A percentile compares a stretch with the other conserved stretches of the same genome.
These are phyloP conservation scores for Sylvicapra grimmia DNA, from an alignment of 2,113 vertebrate species.

Conservation along the genomic window DNA sequence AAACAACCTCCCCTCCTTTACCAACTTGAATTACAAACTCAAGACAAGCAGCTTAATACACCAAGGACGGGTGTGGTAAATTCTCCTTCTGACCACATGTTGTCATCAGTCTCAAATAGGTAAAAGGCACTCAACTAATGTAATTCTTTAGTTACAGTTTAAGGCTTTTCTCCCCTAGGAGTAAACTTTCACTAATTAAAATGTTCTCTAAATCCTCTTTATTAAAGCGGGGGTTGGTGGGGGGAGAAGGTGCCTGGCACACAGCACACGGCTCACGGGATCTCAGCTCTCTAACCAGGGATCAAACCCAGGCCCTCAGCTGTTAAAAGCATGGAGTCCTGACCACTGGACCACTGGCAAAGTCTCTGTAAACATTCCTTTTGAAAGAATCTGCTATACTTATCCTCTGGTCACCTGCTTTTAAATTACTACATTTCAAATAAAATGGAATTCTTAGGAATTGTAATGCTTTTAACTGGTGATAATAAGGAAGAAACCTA, in stretches of 20 bases:
- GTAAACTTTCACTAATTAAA: constrained; percentile 5
- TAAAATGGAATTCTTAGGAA: constrained; percentile 14
- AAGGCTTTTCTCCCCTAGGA: background rate
- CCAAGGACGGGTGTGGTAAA: background rate
- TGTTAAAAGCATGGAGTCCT: background rate
- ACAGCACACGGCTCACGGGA: background rate
- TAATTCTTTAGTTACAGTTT: constrained; percentile 42
- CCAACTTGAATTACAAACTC: background rate
- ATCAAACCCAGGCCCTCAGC: background rate
- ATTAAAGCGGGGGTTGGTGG: background rate
- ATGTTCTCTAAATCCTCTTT: background rate
- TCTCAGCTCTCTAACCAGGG: background rate
- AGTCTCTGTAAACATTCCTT: background rate
- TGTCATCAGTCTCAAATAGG: background rate
- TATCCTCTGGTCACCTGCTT: constrained; percentile 15
- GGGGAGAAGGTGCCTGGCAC: background rate
- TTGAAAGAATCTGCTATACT: background rate
- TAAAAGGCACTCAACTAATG: constrained; percentile 45
- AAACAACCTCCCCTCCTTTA: background rate
- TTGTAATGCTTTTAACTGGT: constrained; percentile 45
- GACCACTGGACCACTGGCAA: background rate
- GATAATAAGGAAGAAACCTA: constrained; percentile 67
- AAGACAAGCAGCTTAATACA: constrained; percentile 11
- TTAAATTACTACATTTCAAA: background rate
- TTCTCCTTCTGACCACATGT: background rate